Percentiles rank a stretch among this genome's conserved stretches.
phyloP scores from a whole-genome alignment of 2,888 invertebrate genomes.

The Teleogryllus oceanicus region DNA sequence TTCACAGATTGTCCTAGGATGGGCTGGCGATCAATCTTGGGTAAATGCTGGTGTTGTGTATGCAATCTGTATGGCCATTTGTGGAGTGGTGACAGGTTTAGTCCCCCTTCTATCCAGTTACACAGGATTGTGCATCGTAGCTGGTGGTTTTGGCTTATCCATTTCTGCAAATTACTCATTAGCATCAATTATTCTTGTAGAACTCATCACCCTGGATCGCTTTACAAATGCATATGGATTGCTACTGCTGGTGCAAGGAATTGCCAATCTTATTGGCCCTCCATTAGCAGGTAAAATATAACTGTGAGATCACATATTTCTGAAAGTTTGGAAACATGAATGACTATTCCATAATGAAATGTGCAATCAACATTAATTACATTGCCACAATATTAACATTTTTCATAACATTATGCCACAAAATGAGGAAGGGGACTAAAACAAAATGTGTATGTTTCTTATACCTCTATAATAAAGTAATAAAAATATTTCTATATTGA shows the following conservation, averaged over 20 bases:
- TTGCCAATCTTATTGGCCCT: slow-evolving; percentile 86
- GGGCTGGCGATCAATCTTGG: slow-evolving; percentile 79
- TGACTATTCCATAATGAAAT: not conserved
- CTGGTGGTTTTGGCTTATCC: slow-evolving; percentile 82
- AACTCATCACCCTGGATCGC: slow-evolving; percentile 82
- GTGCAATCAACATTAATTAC: not conserved
- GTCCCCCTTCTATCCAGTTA: slow-evolving; percentile 64
- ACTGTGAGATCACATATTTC: not conserved
- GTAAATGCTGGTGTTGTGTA: slow-evolving; percentile 76
- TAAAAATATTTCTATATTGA: too few species aligned
- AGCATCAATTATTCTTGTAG: slow-evolving; percentile 84
- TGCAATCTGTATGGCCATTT: slow-evolving; percentile 71
- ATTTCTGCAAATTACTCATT: slow-evolving; percentile 90
- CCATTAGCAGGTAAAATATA: slow-evolving; percentile 72
- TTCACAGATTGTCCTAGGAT: slow-evolving; percentile 74
- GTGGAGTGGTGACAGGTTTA: slow-evolving; percentile 63
- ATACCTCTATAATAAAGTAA: too few species aligned
- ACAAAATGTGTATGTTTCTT: too few species aligned
- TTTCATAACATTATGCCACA: slow-evolving; percentile 31
- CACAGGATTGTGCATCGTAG: slow-evolving; percentile 57
- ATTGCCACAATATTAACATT: not conserved
- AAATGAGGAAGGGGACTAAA: too few species aligned
- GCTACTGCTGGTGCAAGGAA: slow-evolving; percentile 79
- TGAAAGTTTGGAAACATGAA: not conserved
- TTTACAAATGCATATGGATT: slow-evolving; percentile 91